Conservation (phyloP, 30 jellyfish, hydroid and myxozoan genomes). For the Pelagia noctiluca region DNA sequence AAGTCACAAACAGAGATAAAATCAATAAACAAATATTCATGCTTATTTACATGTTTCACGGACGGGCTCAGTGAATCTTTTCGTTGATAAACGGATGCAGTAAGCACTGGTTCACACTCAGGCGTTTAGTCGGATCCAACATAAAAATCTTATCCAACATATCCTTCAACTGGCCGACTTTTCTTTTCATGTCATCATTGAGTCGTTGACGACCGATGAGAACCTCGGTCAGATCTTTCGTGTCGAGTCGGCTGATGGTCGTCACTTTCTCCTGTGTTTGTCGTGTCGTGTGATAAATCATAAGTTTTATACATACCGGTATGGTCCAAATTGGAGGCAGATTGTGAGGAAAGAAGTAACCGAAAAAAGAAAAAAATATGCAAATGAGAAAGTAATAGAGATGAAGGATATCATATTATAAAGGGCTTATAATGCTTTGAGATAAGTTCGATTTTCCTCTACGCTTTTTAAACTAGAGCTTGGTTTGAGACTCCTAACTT, state of each 20-base stretch:
- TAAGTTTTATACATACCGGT: conserved; percentile 68
- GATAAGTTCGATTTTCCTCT: no score
- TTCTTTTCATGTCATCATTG: conserved; percentile 85
- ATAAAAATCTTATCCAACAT: conserved; percentile 90
- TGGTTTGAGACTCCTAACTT: no score
- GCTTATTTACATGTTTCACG: background rate
- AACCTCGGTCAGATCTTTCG: conserved; percentile 85
- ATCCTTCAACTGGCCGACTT: conserved; percentile 97
- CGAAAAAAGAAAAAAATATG: conserved; percentile 48
- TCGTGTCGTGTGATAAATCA: conserved; percentile 3
- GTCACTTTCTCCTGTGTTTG: conserved; percentile 98
- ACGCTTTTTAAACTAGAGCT: no score
- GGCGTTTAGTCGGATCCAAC: conserved; percentile 96
- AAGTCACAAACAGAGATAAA: no score
- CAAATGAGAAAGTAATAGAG: no score
- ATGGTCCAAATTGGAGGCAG: conserved; percentile 16
- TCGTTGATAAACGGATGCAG: conserved; percentile 92
- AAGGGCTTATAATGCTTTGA: no score
- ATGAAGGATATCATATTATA: no score
- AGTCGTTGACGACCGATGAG: conserved; percentile 79
- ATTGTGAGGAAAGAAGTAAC: conserved; percentile 39
- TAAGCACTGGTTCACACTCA: conserved; percentile 87
- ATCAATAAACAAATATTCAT: background rate
- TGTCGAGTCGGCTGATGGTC: conserved; percentile 76
- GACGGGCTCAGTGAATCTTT: conserved; percentile 65